Base-by-base conservation (phyloP, 2,888 invertebrate genomes). In the Spialia ferax region DNA sequence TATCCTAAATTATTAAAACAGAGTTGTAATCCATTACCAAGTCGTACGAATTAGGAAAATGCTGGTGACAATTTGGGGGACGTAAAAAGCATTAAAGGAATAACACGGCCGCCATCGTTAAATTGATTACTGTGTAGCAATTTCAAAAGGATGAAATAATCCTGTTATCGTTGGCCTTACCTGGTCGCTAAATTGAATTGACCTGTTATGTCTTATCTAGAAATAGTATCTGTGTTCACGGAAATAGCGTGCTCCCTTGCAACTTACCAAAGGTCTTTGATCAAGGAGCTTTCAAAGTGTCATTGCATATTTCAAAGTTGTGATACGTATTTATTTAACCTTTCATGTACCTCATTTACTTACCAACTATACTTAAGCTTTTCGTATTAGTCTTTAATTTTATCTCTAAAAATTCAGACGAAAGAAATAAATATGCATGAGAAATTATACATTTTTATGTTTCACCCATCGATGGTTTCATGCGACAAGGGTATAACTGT, bases 11-110 rank as follows among this genome's bases (percentile, higher is more conserved):
- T 85, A 80, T 82, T 79, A 77, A 82, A 85, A 80, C 82, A 86
- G 83, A 83, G 82, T 81, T 80, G 79, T 84, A 85, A 86, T 86
- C 83, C 83, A 86, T 85, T 86, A 84, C 82, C 77, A 74, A 73
- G 79, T 81, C 77, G 77, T 79, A 76, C 74, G 78, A 85, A 83
- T 83, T 82, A 81, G 76, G 66, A 69, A 72, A 69, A 64, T 20
- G 61, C 20, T 7, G 66, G 60, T 50, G 65, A 69, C 69, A 71
- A 71, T 71, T 64, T 64, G 63, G 15, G 63, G 67, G 56, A 66
- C 57, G 61, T 64, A 70, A 71, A 71, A 70, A 59, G 35, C 59
- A 59, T 66, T 52, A 60, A 54, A 42, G 15, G 50, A 66, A 66
- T 54, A 60, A 50, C 65, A 59, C 26, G 48, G 50, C 22, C 13